phyloP scores from a whole-genome alignment of 2,797 vertebrate species.

The Eulemur albifrons region DNA sequence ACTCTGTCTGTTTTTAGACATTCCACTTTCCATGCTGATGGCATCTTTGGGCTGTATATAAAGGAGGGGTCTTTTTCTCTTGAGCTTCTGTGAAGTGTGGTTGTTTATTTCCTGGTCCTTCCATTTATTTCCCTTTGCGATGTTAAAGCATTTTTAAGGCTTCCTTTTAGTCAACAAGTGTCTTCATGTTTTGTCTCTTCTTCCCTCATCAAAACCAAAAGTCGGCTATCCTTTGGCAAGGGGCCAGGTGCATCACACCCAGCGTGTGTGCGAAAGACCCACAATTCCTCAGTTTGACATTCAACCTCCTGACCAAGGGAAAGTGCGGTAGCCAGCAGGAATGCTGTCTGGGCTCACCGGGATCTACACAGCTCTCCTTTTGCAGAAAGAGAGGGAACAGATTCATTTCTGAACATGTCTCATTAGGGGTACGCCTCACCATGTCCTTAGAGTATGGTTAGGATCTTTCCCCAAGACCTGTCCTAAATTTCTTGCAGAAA shows the following conservation, averaged over 20 bases:
- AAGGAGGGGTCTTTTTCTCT: not conserved
- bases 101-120: not conserved
- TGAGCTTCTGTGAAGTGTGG: not conserved
- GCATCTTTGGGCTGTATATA: not conserved
- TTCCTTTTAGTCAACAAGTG: not conserved
- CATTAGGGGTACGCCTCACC: not conserved
- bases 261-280: not conserved
- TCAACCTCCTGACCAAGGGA: not conserved
- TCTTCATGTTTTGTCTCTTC: slow-evolving; percentile 1
- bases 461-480: not conserved
- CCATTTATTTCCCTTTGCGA: not conserved
- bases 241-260: not conserved
- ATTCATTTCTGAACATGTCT: not conserved
- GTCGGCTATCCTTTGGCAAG: not conserved
- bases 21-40: not conserved
- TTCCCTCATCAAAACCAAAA: not conserved
- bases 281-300: not conserved
- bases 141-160: not conserved
- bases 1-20: not conserved
- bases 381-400: not conserved
- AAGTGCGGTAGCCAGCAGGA: not conserved
- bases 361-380: not conserved
- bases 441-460: not conserved
- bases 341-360: not conserved
- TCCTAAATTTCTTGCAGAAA: not conserved